These are phyloP conservation scores for Osmerus mordax DNA, from an alignment of 2,113 vertebrate genomes.

Conservation along the genomic window DNA sequence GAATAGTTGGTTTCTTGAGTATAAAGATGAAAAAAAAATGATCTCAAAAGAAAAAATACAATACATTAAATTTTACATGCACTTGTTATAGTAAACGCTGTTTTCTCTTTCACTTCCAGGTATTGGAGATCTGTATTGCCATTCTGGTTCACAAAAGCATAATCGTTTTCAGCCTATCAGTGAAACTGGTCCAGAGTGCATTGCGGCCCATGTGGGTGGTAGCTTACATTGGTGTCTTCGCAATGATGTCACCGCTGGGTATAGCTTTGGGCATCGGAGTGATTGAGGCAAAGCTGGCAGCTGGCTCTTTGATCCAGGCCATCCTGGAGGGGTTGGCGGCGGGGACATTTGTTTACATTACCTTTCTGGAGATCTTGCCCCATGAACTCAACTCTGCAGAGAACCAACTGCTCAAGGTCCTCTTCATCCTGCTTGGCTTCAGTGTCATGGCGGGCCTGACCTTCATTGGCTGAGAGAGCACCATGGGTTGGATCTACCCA, in stretches of 20 bases:
- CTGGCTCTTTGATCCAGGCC: slow-evolving; percentile 73
- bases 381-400: slow-evolving; percentile 78
- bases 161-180: slow-evolving; percentile 82
- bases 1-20: too few relatives aligned
- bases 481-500: neutral
- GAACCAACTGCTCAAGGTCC: slow-evolving; percentile 78
- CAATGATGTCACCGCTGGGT: slow-evolving; percentile 82
- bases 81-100: neutral
- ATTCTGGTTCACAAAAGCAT: slow-evolving; percentile 88
- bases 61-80: neutral
- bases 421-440: slow-evolving; percentile 83
- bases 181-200: slow-evolving; percentile 78
- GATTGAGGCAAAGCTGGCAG: slow-evolving; percentile 60
- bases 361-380: slow-evolving; percentile 88
- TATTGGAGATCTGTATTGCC: slow-evolving; percentile 81
- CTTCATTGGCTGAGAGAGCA: slow-evolving; percentile 73
- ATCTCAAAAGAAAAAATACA: too few relatives aligned
- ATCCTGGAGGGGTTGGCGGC: slow-evolving; percentile 82
- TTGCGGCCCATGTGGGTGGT: slow-evolving; percentile 68
- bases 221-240: slow-evolving; percentile 75
- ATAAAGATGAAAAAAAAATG: too few relatives aligned
- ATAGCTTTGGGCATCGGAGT: slow-evolving; percentile 77
- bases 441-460: slow-evolving; percentile 79
- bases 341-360: slow-evolving; percentile 87
- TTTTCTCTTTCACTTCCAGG: slow-evolving; percentile 46